Evolutionary conservation across 2,888 invertebrate genomes (phyloP).

Genomic region (Eristalis intricaria): DNA sequence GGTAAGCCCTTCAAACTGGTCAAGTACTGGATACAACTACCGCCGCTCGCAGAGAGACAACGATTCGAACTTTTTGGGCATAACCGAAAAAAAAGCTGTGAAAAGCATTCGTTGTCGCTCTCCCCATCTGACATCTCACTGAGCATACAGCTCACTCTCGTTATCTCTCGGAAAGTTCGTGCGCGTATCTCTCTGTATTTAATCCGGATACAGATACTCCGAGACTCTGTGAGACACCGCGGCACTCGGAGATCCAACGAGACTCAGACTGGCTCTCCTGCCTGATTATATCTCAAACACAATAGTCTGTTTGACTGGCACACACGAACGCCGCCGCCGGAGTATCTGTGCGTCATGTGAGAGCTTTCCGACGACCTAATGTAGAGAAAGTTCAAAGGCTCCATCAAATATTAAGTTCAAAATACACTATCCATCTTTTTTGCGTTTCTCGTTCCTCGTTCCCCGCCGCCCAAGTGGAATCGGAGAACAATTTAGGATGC

Average conservation of each 20-base stretch:
- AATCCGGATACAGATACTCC: background rate
- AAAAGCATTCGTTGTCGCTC: background rate
- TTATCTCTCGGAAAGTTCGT: background rate
- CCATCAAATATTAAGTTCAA: conserved; percentile 52
- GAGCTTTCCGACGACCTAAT: conserved; percentile 57
- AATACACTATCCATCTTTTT: conserved; percentile 15
- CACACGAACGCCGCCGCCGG: background rate
- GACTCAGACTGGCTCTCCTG: conserved; percentile 37
- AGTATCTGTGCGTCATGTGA: conserved; percentile 35
- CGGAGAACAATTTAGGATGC: background rate
- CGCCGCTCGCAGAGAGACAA: background rate
- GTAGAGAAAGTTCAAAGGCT: conserved; percentile 69
- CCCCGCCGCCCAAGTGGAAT: background rate
- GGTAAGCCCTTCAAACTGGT: background rate
- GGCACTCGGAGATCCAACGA: background rate
- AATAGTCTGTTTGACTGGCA: conserved; percentile 6
- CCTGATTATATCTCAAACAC: conserved; percentile 49
- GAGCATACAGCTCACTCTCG: background rate
- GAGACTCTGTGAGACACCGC: background rate
- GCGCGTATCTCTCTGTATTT: conserved; percentile 7
- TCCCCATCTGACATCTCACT: background rate
- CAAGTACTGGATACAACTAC: background rate
- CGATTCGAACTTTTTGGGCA: background rate
- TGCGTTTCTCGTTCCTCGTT: background rate
- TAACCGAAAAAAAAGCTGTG: background rate